These are phyloP conservation scores for human (Homo sapiens) DNA, from an alignment of 2,113 vertebrate genomes.

Conservation along the genomic window GRCh38 chr11:17692501-17693000, in stretches of 20 bases:
- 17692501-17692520: neutral
- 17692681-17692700: neutral
- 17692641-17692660: neutral
- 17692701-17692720: neutral
- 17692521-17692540: neutral
- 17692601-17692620: neutral
- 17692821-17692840: neutral
- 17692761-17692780: neutral
- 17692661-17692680: neutral
- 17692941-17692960: neutral
- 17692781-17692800: neutral
- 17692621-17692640: neutral
- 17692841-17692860: neutral
- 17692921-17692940: neutral
- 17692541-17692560: no score
- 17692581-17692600: neutral
- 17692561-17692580: neutral
- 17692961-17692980: neutral
- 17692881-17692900: neutral
- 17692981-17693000: neutral
- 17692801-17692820: neutral
- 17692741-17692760: fast-evolving
- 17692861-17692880: neutral
- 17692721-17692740: neutral
- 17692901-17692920: neutral